Conservation (phyloP, 2,888 invertebrate species). For the Eilema depressum region DNA sequence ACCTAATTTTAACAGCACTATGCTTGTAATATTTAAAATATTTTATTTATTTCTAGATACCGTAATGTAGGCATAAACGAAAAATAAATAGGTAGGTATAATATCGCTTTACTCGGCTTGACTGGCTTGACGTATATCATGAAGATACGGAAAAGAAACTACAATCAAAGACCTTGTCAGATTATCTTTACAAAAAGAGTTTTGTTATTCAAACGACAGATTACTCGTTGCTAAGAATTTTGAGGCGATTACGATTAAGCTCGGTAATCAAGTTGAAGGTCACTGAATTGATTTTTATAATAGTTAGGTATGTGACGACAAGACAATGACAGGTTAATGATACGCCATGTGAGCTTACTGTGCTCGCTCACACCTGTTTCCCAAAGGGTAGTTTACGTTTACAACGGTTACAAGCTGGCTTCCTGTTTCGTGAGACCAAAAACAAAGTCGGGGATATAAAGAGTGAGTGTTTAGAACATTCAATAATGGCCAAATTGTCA, state of each 20-base stretch:
- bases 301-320: not conserved
- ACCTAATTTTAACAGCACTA: too few relatives aligned
- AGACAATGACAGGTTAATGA: not conserved
- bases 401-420: not conserved
- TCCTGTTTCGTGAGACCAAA: not conserved
- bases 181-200: not conserved
- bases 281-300: conserved; percentile 10
- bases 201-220: not conserved
- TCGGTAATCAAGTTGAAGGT: conserved; percentile 12
- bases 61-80: too few relatives aligned
- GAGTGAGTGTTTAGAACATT: too few relatives aligned
- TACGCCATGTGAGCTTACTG: not conserved
- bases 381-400: not conserved
- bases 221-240: not conserved
- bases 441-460: too few relatives aligned
- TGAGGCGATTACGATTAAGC: conserved; percentile 13
- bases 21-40: too few relatives aligned
- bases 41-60: too few relatives aligned
- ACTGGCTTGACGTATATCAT: not conserved
- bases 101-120: not conserved
- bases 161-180: not conserved
- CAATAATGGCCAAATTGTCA: not conserved
- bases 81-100: too few relatives aligned
- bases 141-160: not conserved
- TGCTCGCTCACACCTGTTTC: not conserved